Conservation (phyloP, 1,140 invertebrate genomes). For the Cryptotermes secundus region DNA sequence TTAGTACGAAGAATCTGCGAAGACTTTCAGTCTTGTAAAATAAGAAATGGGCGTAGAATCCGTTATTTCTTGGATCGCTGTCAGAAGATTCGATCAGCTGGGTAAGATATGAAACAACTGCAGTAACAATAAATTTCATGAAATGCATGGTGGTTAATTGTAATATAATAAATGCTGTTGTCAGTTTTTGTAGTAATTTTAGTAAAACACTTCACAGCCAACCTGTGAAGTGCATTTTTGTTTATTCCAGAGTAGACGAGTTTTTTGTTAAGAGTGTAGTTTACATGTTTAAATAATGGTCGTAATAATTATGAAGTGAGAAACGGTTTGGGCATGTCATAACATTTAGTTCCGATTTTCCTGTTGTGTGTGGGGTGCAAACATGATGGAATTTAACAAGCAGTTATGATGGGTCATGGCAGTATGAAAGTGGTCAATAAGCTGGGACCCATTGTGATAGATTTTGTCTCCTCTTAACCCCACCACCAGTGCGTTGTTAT, state of each 20-base stretch:
- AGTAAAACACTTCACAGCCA: background rate
- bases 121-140: background rate
- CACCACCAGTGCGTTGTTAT: no score
- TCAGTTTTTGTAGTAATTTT: background rate
- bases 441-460: no score
- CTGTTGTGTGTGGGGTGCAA: no score
- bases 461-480: no score
- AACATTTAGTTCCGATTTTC: no score
- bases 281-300: background rate
- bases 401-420: no score
- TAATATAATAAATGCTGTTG: background rate
- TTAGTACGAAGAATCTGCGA: no score
- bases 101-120: background rate
- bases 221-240: no score
- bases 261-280: background rate
- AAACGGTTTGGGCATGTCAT: no score
- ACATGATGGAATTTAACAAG: no score
- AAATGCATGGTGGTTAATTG: background rate
- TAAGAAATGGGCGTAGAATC: background rate
- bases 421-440: no score
- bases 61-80: background rate
- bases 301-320: no score
- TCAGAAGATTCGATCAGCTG: background rate
- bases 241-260: background rate
- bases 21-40: background rate